Percentiles rank a stretch among this genome's conserved stretches.
Evolutionary conservation across 2,888 invertebrate species (phyloP).

Genomic region (Tetheella fluctuosa): DNA sequence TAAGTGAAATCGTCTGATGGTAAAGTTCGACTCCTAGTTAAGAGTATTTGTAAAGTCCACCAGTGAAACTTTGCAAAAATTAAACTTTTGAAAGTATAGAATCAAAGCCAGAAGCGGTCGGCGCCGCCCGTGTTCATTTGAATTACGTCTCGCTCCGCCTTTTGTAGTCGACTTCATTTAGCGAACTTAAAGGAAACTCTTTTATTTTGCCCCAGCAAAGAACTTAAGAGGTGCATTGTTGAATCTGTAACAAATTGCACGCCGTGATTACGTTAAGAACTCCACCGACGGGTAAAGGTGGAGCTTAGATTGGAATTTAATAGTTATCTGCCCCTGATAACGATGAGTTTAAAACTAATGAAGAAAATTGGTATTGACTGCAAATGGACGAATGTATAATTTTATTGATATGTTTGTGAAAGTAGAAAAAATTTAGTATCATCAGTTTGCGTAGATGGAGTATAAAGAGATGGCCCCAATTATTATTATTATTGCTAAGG

Average conservation of each 20-base stretch:
- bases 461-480: no score
- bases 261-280: slow-evolving; percentile 76
- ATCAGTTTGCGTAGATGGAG: no score
- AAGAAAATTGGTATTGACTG: slow-evolving; percentile 12
- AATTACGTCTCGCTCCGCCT: slow-evolving; percentile 76
- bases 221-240: slow-evolving; percentile 82
- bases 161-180: slow-evolving; percentile 83
- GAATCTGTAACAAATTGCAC: slow-evolving; percentile 82
- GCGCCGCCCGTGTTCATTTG: slow-evolving; percentile 72
- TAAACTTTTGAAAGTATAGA: slow-evolving; percentile 75
- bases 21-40: slow-evolving; percentile 56
- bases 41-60: slow-evolving; percentile 69
- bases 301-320: slow-evolving; percentile 69
- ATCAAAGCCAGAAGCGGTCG: slow-evolving; percentile 74
- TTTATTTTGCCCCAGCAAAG: slow-evolving; percentile 73
- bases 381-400: not conserved
- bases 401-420: not conserved
- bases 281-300: slow-evolving; percentile 52
- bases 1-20: slow-evolving; percentile 40
- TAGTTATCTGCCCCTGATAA: slow-evolving; percentile 52
- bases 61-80: slow-evolving; percentile 76
- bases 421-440: no score
- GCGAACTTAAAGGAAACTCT: slow-evolving; percentile 76
- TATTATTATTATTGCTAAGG: no score
- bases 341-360: slow-evolving; percentile 50